Percentiles rank a stretch among this genome's conserved stretches.
These are phyloP conservation scores for Avahi laniger DNA, from an alignment of 2,797 vertebrate species.

Conservation along the genomic window DNA sequence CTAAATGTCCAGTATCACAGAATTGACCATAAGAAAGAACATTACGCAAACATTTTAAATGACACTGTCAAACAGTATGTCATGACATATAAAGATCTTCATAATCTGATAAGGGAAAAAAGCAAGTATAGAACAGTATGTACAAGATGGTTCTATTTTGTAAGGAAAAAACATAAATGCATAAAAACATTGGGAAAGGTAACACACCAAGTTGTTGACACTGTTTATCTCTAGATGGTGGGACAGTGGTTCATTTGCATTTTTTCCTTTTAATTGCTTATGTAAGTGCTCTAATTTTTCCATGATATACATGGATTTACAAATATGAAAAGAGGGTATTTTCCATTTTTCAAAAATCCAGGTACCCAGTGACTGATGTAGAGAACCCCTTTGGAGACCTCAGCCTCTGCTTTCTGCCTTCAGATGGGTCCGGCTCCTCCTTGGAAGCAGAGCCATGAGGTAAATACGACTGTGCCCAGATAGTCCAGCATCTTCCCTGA, in stretches of 20 bases:
- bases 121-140: not conserved
- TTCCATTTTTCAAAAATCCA: conserved; percentile 18
- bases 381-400: not conserved
- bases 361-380: not conserved
- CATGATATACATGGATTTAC: not conserved
- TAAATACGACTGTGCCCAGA: fast-evolving
- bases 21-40: not conserved
- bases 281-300: not conserved
- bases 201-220: not conserved
- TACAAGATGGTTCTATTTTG: not conserved
- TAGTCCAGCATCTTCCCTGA: not conserved
- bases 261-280: not conserved
- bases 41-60: not conserved
- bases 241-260: not conserved
- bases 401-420: not conserved
- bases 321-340: not conserved
- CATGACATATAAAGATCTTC: not conserved
- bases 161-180: not conserved
- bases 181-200: not conserved
- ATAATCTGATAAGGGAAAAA: not conserved
- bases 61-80: not conserved
- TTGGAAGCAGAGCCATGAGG: not conserved
- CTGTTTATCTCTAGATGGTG: not conserved
- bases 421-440: not conserved
- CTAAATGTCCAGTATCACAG: not conserved